Base-by-base conservation (phyloP, 2,113 vertebrate species). In the Rhizomys pruinosus region DNA sequence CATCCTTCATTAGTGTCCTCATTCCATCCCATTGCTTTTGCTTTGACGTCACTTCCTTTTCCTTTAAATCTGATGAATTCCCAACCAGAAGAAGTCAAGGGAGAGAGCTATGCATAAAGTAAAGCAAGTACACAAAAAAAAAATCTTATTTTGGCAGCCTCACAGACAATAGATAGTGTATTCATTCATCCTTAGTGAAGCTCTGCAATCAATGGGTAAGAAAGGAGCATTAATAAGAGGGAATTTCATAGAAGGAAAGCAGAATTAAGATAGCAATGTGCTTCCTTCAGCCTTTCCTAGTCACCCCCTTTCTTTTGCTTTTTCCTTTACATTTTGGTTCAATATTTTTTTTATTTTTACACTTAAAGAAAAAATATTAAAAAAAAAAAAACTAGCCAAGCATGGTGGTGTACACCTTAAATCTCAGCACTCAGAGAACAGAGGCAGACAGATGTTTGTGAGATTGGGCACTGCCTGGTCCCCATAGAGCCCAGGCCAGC, bases 271-370 rank as follows among this genome's bases (percentile, higher is more conserved):
- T 34, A 47, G 39, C 9, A 59, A 5, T 0, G 0, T 47, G 1
- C 76, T 82, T 81, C 57, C 42, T 61, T 87, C 23, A 32, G 0
- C 8, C 20, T 82, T 73, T 66, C 7, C 37, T 81, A 12, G 64
- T 68, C 25, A 27, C 27, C 34, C 27, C 34, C 78, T 5, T 34
- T 23, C 29, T 93, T 69, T 20, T 73, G 39, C 19, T 77, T 92
- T 77, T 82, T 23, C 27, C 78, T 80, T 17, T 23, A 82, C 85
- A 15, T 57, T 95, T 71, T 79, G 12, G 32, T 59, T 78, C 29
- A 34, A 20, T 57, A 59, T 13, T 84, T 61, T 72, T 52, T 76
- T 61, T 72, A 68, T 37, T 92, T 93, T 87, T 90, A 84, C n/a
- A 73, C 57, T 3, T 90, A 20, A 81, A 52, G 47, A 52, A 52